A percentile compares a stretch with the other conserved stretches of the same genome.
Evolutionary conservation across 2,797 vertebrate species (phyloP).

Genomic region (Anolis apletophallus): DNA sequence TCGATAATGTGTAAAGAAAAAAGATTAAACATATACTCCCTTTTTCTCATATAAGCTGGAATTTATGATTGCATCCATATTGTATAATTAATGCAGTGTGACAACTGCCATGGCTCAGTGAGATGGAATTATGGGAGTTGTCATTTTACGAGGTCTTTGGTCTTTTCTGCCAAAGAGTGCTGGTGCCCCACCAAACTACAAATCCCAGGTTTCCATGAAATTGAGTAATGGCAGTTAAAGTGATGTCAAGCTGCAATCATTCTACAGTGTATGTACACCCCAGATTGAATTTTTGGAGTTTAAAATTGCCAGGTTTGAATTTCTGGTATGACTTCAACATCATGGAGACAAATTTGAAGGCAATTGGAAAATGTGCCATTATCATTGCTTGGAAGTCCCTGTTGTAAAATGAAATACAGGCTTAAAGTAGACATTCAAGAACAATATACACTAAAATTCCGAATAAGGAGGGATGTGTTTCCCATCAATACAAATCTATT

Average conservation of each 20-base stretch:
- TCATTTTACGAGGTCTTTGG: no score
- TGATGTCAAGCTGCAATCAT: no score
- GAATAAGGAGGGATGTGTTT: slow-evolving; percentile 32
- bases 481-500: slow-evolving; percentile 61
- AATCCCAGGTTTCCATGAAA: no score
- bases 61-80: background rate
- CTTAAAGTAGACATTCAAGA: slow-evolving; percentile 2
- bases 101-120: no score
- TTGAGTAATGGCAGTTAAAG: no score
- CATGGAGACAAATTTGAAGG: background rate
- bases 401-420: background rate
- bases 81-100: no score
- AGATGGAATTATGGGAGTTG: no score
- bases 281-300: background rate
- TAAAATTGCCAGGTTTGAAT: background rate
- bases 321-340: background rate
- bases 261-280: no score
- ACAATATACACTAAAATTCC: slow-evolving; percentile 13
- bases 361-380: background rate
- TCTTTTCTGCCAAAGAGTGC: no score
- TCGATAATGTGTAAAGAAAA: background rate
- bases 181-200: no score
- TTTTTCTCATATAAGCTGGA: no score
- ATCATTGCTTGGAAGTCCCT: background rate
- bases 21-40: background rate